Conservation (phyloP, 2,113 vertebrate genomes). For the Sitta europaea region DNA sequence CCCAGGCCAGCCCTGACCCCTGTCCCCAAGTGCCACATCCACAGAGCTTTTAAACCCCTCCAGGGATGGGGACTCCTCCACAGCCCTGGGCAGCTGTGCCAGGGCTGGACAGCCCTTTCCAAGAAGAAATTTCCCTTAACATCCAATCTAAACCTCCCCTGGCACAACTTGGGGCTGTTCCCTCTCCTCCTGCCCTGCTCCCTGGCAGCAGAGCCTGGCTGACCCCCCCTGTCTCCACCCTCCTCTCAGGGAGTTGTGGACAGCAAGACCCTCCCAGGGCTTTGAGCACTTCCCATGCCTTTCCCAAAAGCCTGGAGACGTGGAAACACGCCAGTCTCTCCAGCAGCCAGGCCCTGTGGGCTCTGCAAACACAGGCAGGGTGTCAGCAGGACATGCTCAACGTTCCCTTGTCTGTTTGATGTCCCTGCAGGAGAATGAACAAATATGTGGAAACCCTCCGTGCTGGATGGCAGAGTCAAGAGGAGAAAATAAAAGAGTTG, state of each 20-base stretch:
- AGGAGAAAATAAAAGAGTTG: neutral
- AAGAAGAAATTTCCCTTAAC: neutral
- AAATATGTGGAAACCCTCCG: neutral
- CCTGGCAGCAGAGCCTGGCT: neutral
- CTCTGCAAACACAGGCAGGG: neutral
- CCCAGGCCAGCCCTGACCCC: neutral
- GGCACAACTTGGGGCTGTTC: accelerated
- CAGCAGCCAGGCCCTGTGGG: neutral
- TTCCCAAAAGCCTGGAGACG: accelerated
- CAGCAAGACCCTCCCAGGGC: neutral
- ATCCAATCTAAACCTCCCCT: neutral
- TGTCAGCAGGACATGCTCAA: neutral
- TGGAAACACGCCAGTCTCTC: neutral
- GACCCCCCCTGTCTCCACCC: no score
- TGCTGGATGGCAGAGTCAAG: neutral
- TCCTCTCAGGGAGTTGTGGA: neutral
- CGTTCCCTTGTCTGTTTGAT: neutral
- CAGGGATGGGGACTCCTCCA: neutral
- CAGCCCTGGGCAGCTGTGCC: neutral
- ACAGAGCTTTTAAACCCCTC: accelerated
- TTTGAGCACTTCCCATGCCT: neutral
- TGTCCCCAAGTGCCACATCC: neutral
- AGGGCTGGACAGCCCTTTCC: accelerated
- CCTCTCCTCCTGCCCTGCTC: neutral
- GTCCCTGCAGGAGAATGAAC: neutral